Evolutionary conservation across 1,140 invertebrate genomes (phyloP).

Genomic region (Brevipalpus yothersi): DNA sequence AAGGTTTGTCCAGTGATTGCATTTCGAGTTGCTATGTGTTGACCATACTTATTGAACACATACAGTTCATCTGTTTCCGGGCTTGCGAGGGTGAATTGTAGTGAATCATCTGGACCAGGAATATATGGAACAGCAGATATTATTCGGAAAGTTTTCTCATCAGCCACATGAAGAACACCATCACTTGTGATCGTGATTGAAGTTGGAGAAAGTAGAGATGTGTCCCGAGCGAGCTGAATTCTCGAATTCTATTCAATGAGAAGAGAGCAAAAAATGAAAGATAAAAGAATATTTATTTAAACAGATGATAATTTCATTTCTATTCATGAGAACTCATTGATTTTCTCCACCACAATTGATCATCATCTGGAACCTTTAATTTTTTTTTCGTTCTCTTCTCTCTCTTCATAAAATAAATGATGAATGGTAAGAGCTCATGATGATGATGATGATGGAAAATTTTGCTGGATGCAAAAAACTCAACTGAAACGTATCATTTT

Average conservation of each 20-base stretch:
- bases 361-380: background rate
- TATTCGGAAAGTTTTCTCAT: conserved; percentile 60
- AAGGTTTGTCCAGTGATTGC: conserved; percentile 71
- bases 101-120: conserved; percentile 39
- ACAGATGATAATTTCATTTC: too few species aligned
- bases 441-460: too few species aligned
- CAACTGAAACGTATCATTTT: too few species aligned
- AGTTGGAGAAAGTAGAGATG: conserved; percentile 75
- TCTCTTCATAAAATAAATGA: too few species aligned
- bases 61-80: conserved; percentile 86
- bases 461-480: too few species aligned
- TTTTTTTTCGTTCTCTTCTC: background rate
- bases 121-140: conserved; percentile 74
- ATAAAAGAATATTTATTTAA: background rate
- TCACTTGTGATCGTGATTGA: conserved; percentile 77
- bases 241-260: background rate
- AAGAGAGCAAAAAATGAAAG: background rate
- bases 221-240: conserved; percentile 12
- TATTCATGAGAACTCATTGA: background rate
- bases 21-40: conserved; percentile 72
- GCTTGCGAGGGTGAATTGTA: conserved; percentile 80
- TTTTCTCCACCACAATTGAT: background rate
- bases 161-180: conserved; percentile 74
- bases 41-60: conserved; percentile 82
- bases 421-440: too few species aligned